These are phyloP conservation scores for Pyrochroa serraticornis DNA, from an alignment of 2,888 invertebrate species.

Conservation along the genomic window DNA sequence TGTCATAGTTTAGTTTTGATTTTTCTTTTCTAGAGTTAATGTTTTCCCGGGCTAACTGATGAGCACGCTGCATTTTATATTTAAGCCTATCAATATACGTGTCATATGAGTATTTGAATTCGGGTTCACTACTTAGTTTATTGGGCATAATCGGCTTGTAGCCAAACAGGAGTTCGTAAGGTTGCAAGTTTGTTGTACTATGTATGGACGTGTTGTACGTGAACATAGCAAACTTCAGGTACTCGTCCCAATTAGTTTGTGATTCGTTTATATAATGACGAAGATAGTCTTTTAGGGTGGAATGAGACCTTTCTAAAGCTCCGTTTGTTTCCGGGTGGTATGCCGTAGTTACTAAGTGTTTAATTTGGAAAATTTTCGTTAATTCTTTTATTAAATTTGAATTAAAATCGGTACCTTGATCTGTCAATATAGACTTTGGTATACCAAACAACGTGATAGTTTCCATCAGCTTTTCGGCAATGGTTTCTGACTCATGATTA, in stretches of 20 bases:
- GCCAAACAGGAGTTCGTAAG: constrained; percentile 50
- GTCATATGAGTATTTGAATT: constrained; percentile 27
- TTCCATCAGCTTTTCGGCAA: constrained; percentile 41
- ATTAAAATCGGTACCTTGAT: constrained; percentile 41
- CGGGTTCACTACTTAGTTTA: constrained; percentile 30
- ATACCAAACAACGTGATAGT: constrained; percentile 47
- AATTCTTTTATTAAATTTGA: neutral
- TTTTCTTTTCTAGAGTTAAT: constrained; percentile 14
- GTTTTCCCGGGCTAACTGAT: constrained; percentile 34
- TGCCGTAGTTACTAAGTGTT: neutral
- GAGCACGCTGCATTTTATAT: constrained; percentile 33
- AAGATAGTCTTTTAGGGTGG: constrained; percentile 42
- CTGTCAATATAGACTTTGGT: constrained; percentile 46
- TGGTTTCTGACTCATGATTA: constrained; percentile 34
- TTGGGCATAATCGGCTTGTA: constrained; percentile 42
- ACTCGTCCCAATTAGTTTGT: too few relatives aligned
- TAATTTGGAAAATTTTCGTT: neutral
- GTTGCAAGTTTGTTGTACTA: constrained; percentile 43
- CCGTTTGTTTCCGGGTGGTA: neutral
- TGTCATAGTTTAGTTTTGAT: neutral
- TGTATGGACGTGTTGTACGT: constrained; percentile 45
- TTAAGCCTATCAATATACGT: constrained; percentile 37
- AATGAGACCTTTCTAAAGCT: constrained; percentile 44
- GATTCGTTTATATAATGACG: too few relatives aligned
- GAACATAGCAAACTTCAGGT: constrained; percentile 44